These are phyloP conservation scores for Caligus rogercresseyi DNA, from an alignment of 1,140 invertebrate genomes.

Conservation along the genomic window DNA sequence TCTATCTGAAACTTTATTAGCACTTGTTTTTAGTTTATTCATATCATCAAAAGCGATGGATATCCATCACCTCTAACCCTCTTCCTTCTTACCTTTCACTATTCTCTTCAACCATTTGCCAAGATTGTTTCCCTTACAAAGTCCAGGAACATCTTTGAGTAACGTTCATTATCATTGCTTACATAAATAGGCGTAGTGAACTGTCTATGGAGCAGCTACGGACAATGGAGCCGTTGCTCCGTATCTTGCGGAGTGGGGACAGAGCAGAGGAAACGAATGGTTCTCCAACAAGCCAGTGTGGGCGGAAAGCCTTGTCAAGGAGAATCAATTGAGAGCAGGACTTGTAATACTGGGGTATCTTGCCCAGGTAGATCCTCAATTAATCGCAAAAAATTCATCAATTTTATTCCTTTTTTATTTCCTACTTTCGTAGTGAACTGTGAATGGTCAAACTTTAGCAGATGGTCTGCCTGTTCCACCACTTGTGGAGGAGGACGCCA, in stretches of 20 bases:
- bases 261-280: slow-evolving; percentile 50
- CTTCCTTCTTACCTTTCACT: background rate
- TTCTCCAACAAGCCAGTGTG: slow-evolving; percentile 51
- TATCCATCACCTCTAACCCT: background rate
- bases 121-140: background rate
- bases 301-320: slow-evolving; percentile 50
- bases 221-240: slow-evolving; percentile 16
- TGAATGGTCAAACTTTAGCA: slow-evolving; percentile 2
- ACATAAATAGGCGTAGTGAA: slow-evolving; percentile 11
- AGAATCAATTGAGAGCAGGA: slow-evolving; percentile 7
- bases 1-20: too few species aligned
- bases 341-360: background rate
- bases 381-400: background rate
- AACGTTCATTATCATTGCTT: background rate
- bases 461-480: slow-evolving; percentile 4
- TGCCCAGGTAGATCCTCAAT: slow-evolving; percentile 5
- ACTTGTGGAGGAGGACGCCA: slow-evolving; percentile 13
- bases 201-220: slow-evolving; percentile 15
- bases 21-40: too few species aligned
- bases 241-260: background rate
- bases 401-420: background rate
- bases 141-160: background rate
- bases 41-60: too few species aligned
- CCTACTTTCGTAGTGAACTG: slow-evolving; percentile 12
- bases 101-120: background rate